These are phyloP conservation scores for Pandemis heparana DNA, from an alignment of 2,888 invertebrate genomes.

Conservation along the genomic window DNA sequence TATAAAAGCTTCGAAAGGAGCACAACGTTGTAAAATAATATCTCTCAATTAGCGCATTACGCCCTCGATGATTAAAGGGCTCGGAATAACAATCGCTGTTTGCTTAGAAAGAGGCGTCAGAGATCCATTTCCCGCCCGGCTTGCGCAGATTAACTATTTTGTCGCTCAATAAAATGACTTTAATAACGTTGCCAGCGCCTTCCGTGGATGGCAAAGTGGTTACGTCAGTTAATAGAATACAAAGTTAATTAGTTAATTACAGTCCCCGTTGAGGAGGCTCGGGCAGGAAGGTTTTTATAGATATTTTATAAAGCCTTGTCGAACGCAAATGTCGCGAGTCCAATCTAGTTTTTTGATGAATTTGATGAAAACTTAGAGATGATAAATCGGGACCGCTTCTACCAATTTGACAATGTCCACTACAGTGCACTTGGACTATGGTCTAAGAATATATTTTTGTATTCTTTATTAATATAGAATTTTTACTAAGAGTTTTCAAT, in stretches of 20 bases:
- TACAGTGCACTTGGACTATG: no score
- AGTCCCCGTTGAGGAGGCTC: background rate
- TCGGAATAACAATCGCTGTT: conserved; percentile 23
- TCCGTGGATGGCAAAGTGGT: conserved; percentile 21
- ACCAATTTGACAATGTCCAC: no score
- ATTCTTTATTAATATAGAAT: no score
- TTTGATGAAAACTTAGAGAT: no score
- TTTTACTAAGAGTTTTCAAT: no score
- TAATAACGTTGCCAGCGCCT: conserved; percentile 32
- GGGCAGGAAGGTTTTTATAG: background rate
- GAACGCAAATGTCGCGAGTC: background rate
- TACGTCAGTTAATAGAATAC: conserved; percentile 20
- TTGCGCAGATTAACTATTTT: conserved; percentile 34
- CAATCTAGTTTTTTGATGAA: no score
- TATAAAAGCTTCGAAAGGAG: background rate
- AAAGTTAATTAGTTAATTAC: conserved; percentile 8
- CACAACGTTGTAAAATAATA: background rate
- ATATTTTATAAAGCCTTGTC: background rate
- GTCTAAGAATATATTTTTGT: no score
- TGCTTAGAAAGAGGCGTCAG: background rate
- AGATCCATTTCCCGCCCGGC: conserved; percentile 9
- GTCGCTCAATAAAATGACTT: conserved; percentile 37
- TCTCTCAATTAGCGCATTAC: conserved; percentile 1
- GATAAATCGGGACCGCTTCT: no score
- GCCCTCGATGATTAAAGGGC: conserved; percentile 16